phyloP scores from a whole-genome alignment of 2,888 invertebrate species.

The Protophormia terraenovae region DNA sequence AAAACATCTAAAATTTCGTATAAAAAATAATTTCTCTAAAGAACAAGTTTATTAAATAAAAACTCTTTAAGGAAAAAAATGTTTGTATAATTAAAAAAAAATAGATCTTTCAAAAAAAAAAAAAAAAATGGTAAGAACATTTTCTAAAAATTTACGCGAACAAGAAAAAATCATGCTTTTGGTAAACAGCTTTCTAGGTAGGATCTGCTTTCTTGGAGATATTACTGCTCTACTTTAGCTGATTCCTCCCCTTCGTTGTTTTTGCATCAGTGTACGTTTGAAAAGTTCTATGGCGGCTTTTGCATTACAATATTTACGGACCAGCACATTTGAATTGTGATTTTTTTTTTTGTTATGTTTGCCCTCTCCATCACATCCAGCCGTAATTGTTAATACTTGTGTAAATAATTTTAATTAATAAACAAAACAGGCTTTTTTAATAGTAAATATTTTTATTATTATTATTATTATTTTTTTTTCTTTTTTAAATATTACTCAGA shows the following conservation, averaged over 20 bases:
- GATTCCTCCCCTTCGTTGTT: background rate
- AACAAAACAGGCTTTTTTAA: conserved; percentile 15
- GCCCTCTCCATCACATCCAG: background rate
- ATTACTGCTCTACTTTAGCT: background rate
- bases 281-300: background rate
- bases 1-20: too few relatives aligned
- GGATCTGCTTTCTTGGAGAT: background rate
- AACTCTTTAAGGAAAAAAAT: too few relatives aligned
- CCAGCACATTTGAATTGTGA: conserved; percentile 8
- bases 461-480: too few relatives aligned
- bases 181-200: too few relatives aligned
- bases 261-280: background rate
- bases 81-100: too few relatives aligned
- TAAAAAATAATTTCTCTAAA: too few relatives aligned
- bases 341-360: background rate
- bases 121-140: too few relatives aligned
- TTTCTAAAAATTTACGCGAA: too few relatives aligned
- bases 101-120: too few relatives aligned
- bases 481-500: background rate
- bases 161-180: too few relatives aligned
- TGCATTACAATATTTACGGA: conserved; percentile 27
- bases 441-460: conserved; percentile 20
- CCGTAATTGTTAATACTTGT: background rate
- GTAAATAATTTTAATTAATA: conserved; percentile 48
- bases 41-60: too few relatives aligned